Evolutionary conservation across 2,113 vertebrate genomes (phyloP).

Genomic region (Pycnonotus jocosus): DNA sequence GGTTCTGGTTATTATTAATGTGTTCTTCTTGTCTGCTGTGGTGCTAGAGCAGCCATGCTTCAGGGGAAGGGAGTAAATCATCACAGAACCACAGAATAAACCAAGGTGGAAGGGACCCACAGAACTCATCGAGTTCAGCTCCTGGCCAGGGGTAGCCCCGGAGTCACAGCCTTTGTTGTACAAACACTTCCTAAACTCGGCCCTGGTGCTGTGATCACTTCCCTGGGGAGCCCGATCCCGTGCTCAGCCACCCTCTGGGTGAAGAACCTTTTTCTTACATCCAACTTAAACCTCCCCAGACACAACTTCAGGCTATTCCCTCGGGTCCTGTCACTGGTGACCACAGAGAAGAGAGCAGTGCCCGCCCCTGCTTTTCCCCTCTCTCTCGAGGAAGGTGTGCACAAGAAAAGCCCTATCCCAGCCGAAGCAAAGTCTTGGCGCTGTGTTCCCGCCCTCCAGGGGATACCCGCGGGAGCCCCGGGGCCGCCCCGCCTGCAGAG

Average conservation of each 20-base stretch:
- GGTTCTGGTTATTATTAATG: background rate
- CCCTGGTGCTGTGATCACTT: background rate
- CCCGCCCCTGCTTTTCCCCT: too few relatives aligned
- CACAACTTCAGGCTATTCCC: background rate
- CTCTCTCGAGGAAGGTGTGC: fast-evolving
- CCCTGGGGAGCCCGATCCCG: background rate
- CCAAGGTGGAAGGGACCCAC: too few relatives aligned
- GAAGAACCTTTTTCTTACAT: fast-evolving
- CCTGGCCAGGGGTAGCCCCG: too few relatives aligned
- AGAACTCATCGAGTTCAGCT: too few relatives aligned
- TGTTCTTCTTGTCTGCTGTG: background rate
- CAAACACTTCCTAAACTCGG: background rate
- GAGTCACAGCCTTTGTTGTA: too few relatives aligned
- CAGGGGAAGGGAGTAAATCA: too few relatives aligned
- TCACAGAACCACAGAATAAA: background rate
- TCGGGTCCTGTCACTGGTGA: too few relatives aligned
- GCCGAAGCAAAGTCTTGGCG: fast-evolving
- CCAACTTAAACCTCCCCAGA: background rate
- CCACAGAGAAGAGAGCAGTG: too few relatives aligned
- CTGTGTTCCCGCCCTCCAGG: fast-evolving
- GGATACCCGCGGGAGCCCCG: too few relatives aligned
- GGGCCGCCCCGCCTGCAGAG: background rate
- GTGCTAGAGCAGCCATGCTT: background rate
- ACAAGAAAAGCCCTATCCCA: fast-evolving
- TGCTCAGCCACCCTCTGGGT: fast-evolving